phyloP scores from a whole-genome alignment of 2,797 vertebrate species.

The Loris lydekkerianus region DNA sequence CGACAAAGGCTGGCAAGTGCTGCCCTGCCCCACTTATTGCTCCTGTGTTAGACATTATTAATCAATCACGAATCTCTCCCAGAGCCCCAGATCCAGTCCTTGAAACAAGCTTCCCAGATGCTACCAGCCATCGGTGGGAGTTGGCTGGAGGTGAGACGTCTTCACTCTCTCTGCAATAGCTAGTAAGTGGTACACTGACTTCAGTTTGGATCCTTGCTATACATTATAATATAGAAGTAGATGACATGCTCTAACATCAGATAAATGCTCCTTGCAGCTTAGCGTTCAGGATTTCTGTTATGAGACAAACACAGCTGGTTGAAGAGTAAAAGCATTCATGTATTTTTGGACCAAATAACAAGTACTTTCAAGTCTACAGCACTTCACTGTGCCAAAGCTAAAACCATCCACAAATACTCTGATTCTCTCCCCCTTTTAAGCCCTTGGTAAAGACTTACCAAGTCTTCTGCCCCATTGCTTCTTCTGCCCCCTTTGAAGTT shows the following conservation, averaged over 20 bases:
- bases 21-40: background rate
- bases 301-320: background rate
- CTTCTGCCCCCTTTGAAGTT: background rate
- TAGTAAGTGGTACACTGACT: accelerated
- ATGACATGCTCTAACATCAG: accelerated
- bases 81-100: background rate
- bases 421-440: too few relatives aligned
- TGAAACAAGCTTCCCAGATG: background rate
- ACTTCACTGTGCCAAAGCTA: background rate
- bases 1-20: accelerated
- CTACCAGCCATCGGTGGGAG: background rate
- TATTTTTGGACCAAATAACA: background rate
- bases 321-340: background rate
- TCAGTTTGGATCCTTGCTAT: background rate
- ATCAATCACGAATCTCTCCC: background rate
- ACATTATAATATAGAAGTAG: accelerated
- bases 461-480: too few relatives aligned
- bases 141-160: background rate
- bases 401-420: background rate
- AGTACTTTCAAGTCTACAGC: background rate
- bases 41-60: background rate
- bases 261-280: background rate
- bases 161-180: background rate
- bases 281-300: background rate
- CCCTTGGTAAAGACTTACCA: too few relatives aligned